Evolutionary conservation across 92 coral and sea anemone species (phyloP), one percentile per base, ranked within the genome.

Genomic region (Nematostella vectensis): DNA sequence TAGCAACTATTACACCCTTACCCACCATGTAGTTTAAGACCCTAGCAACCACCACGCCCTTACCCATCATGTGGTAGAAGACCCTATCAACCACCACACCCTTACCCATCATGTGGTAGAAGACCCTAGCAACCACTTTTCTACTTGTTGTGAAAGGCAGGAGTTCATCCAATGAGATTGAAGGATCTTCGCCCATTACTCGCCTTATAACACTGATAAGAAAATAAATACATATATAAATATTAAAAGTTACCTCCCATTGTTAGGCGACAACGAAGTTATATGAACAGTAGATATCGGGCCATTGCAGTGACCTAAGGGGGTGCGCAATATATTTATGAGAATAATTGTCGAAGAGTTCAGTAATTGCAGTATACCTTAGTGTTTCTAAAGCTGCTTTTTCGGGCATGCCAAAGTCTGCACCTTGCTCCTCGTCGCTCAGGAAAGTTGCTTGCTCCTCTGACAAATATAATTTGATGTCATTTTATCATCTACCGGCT

Each of bases 41-140:
- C n/a, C n/a, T n/a, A n/a, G n/a, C n/a, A n/a, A n/a, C n/a, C n/a
- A n/a, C n/a, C n/a, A n/a, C n/a, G n/a, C n/a, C n/a, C 79, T 24
- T 16, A 71, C 84, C 79, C 11, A 78, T 55, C 18, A 78, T 47
- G 22, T 71, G 72, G 37, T 52, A 78, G 48, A 78, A 78, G 33
- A 43, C 37, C 21, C 31, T 65, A 0, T 78, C 84, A 29, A 74
- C n/a, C n/a, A n/a, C n/a, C n/a, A n/a, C n/a, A n/a, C n/a, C n/a
- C 79, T 24, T 16, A 71, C 84, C 79, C 11, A 78, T 55, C 18
- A 78, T 47, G 22, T 71, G 72, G 37, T 52, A 78, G 48, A 78
- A 78, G 33, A 43, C 37, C 21, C 31, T 65, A 0, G 84, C 84
- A 29, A 74, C 84, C 26, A 23, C 25, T 53, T 78, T 78, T 13